Evolutionary conservation across 23 tunicate species (phyloP), one percentile per base, ranked within the genome.

Genomic region (Ascidia mentula): DNA sequence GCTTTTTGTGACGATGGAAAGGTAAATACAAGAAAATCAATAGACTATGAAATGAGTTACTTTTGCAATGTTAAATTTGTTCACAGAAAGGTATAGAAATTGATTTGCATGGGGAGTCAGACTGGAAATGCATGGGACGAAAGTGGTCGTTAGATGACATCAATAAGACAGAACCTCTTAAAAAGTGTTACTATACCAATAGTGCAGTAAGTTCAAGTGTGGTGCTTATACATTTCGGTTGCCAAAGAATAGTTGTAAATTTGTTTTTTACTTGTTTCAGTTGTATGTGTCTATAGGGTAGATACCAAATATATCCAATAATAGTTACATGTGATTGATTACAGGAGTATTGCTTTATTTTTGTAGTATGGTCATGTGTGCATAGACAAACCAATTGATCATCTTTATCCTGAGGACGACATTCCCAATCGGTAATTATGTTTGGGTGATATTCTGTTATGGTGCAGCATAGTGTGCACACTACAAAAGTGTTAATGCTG

Each of bases 91-190:
- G 73, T 1, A 82, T 82, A 0, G 81, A 77, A 60, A 84, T 77
- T 31, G 88, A 84, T 77, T 18, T 84, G 24, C 74, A 83, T 69
- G 88, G 81, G 9, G 81, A 76, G 18, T 31, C 37, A 3, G 88
- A 84, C 69, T 84, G 82, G 82, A 76, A 84, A 60, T 84, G 88
- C 35, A 32, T 35, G 32, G 77, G 71, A 22, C 18, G 7, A 37
- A 22, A 37, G 38, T 81, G 85, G 85, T 6, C 34, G 40, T 22
- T 71, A 22, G 35, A 39, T 13, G 34, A 81, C 37, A 81, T 38
- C 36, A 40, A 0, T 5, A 1, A 45, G 32, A 0, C 45, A 18
- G 34, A 59, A 36, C 7, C 83, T 8, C 17, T 32, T 26, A 0
- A 38, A 40, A 42, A 40, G 20, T 79, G 83, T 37, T 60, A 79